Evolutionary conservation across 2,113 vertebrate species (phyloP), one percentile per base, ranked within the genome.

Genomic region (Athene noctua): DNA sequence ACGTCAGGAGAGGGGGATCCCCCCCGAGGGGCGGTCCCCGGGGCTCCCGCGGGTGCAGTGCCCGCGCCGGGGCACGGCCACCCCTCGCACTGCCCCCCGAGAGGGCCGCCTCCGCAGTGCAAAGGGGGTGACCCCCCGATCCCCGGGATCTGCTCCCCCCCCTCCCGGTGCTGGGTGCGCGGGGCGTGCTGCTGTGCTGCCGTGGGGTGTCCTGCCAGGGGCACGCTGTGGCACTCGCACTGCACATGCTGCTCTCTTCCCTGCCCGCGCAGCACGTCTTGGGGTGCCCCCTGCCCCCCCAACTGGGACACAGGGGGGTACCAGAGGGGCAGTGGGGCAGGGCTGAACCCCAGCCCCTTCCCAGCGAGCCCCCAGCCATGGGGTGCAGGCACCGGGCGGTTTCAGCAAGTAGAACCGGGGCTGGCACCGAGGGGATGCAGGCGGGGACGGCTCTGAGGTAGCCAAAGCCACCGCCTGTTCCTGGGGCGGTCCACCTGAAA

Each of bases 351-450:
- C 62, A n/a, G 10, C 4, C 5, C 25, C 11, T 67, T 32, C 22
- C 26, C 22, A 8, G 44, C 1, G 8, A 26, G 20, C 2, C 17
- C 8, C 19, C 5, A 13, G 19, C 4, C 13, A 32, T 6, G n/a
- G 34, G 13, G 9, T 10, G 27, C 34, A 2, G 40, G 62, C 40
- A 15, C 6, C 3, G 1, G 47, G 15, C 0, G 0, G 7, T 49
- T 65, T 40, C 38, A 47, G 54, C 40, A 5, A 7, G 26, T 4
- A 5, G 7, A 13, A 7, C 3, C 0, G 2, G 27, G 23, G 26
- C 27, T 87, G 52, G 15, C 26, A 15, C 17, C 1, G 4, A 27
- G 26, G 29, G 15, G 13, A 6, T 3, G 2, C 34, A 2, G 21
- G 5, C 42, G 58, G 7, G 47, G 23, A 49, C 62, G 32, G 15